Conservation (phyloP, 2,113 vertebrate species). For the Struthio camelus region DNA sequence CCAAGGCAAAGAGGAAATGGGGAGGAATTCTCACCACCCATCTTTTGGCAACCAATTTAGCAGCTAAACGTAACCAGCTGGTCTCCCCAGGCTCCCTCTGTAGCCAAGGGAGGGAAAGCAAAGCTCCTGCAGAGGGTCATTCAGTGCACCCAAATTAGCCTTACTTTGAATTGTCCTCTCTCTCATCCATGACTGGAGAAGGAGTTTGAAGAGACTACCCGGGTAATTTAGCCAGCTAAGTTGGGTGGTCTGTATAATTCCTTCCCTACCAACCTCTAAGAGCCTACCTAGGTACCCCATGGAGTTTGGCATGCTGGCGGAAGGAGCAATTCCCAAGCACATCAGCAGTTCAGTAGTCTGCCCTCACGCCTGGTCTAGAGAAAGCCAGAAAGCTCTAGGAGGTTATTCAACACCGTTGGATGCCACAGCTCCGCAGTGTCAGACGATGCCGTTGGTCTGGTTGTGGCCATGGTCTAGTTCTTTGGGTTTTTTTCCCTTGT, state of each 20-base stretch:
- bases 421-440: accelerated
- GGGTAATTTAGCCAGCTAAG: constrained; percentile 54
- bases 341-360: not conserved
- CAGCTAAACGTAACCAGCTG: constrained; percentile 69
- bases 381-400: not conserved
- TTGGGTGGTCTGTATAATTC: constrained; percentile 67
- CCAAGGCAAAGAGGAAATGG: not conserved
- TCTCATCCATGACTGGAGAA: constrained; percentile 56
- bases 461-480: not conserved
- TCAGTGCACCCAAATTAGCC: constrained; percentile 59
- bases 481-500: not conserved
- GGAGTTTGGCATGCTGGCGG: not conserved
- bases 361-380: not conserved
- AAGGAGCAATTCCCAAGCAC: not conserved
- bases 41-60: constrained; percentile 65
- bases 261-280: constrained; percentile 28
- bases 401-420: not conserved
- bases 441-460: not conserved
- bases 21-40: constrained; percentile 60
- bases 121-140: constrained; percentile 62
- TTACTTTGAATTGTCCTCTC: constrained; percentile 56
- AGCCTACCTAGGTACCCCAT: constrained; percentile 50
- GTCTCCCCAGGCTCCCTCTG: constrained; percentile 58
- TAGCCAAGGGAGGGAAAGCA: constrained; percentile 56
- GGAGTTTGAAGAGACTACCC: constrained; percentile 36